These are phyloP conservation scores for Cinclus cinclus DNA, from an alignment of 2,113 vertebrate genomes.

Conservation along the genomic window DNA sequence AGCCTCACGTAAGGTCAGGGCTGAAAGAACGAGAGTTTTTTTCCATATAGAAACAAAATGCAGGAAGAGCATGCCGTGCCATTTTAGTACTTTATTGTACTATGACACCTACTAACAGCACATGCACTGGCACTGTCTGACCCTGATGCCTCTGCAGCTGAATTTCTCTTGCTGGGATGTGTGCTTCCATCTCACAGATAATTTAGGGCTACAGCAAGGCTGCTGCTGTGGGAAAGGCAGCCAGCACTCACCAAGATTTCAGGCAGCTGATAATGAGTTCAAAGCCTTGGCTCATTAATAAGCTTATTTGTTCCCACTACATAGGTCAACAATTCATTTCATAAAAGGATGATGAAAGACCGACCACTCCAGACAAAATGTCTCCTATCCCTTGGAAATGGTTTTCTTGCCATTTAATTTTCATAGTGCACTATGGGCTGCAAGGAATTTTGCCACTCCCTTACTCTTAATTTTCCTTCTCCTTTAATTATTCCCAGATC, in stretches of 20 bases:
- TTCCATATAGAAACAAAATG: background rate
- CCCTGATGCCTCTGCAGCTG: background rate
- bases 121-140: background rate
- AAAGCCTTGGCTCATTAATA: slow-evolving; percentile 23
- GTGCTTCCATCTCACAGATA: background rate
- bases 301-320: slow-evolving; percentile 43
- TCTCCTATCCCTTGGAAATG: slow-evolving; percentile 27
- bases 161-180: background rate
- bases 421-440: background rate
- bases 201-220: background rate
- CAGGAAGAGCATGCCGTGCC: background rate
- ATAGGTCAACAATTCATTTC: slow-evolving; percentile 33
- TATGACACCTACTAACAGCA: background rate
- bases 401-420: slow-evolving; percentile 25
- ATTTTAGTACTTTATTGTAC: background rate
- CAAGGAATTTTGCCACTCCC: slow-evolving; percentile 39
- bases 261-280: slow-evolving; percentile 48
- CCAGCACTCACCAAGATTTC: slow-evolving; percentile 37
- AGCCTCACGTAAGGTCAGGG: background rate
- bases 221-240: slow-evolving; percentile 8
- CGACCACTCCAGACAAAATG: slow-evolving; percentile 52
- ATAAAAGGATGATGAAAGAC: slow-evolving; percentile 48
- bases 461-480: slow-evolving; percentile 34
- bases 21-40: background rate
- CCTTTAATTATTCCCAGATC: slow-evolving; percentile 38